Evolutionary conservation across 2,113 vertebrate species (phyloP).

Genomic region (Haliaeetus leucogaster): DNA sequence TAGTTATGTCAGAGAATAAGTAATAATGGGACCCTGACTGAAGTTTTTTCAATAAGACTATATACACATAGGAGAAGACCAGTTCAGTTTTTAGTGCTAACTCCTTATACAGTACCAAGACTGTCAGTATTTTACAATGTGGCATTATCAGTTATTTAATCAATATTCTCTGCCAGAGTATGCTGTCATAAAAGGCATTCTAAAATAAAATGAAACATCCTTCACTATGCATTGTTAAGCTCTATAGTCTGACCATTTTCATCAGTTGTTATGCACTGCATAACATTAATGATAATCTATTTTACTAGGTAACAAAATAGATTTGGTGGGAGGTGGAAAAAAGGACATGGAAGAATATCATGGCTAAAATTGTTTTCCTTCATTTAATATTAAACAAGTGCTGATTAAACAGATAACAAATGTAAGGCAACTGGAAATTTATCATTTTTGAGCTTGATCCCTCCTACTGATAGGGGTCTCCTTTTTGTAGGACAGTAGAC

Average conservation of each 20-base stretch:
- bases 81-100: not conserved
- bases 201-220: constrained; percentile 12
- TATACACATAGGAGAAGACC: not conserved
- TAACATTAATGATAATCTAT: not conserved
- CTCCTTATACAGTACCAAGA: not conserved
- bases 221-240: not conserved
- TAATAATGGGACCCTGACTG: not conserved
- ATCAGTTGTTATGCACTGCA: not conserved
- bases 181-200: not conserved
- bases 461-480: not conserved
- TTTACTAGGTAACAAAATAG: not conserved
- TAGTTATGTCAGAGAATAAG: not conserved
- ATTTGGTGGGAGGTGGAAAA: not conserved
- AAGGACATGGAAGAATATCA: not conserved
- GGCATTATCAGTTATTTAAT: constrained; percentile 6
- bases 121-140: not conserved
- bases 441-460: not conserved
- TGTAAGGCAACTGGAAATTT: not conserved
- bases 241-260: not conserved
- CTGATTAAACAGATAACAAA: not conserved
- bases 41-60: not conserved
- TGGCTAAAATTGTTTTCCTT: not conserved
- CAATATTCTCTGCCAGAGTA: not conserved
- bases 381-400: not conserved
- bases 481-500: not conserved